Evolutionary conservation across 2,888 invertebrate species (phyloP), one percentile per base, ranked within the genome.

Genomic region (Helicoverpa assulta): DNA sequence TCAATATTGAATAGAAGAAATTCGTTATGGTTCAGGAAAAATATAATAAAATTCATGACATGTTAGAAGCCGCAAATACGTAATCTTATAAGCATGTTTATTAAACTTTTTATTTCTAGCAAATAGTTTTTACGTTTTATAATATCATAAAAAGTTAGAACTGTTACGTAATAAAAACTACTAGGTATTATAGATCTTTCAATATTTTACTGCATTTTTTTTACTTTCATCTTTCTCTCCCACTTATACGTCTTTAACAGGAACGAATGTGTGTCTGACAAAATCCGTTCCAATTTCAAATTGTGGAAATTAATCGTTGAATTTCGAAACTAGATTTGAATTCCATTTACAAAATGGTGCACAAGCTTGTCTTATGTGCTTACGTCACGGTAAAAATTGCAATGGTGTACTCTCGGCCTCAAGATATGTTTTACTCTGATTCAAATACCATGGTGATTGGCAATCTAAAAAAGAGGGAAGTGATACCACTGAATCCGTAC

Each of bases 401-500:
- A 16, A 40, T 21, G 10, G 75, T 56, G 40, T 54, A 43, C 43
- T 68, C 63, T n/a, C 80, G 71, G 59, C 66, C 71, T 21, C 78
- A 71, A 59, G 82, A 82, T 1, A 19, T 69, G 3, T 78, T 65
- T 59, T 78, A 78, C 19, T 51, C 65, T 12, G 80, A 81, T 53
- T 73, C 70, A 26, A 54, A 80, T 51, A 64, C 71, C 16, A 47
- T 80, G 52, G 19, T 80, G 7, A 76, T 81, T 7, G 82, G 78
- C 14, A 81, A 82, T 57, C 12, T 81, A 10, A 70, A 50, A 58
- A 70, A 59, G 19, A 73, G 85, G 43, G 84, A 85, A 14, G 78
- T 75, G 0, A 76, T 72, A 21, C 85, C 85, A 5, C 19, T 85
- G n/a, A 69, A 78, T 55, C 73, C 76, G 8, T 57, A 68, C 21